A percentile compares a stretch with the other conserved stretches of the same genome.
Conservation (phyloP, 2,113 vertebrate genomes). For the Nothocercus nigrocapillus region DNA sequence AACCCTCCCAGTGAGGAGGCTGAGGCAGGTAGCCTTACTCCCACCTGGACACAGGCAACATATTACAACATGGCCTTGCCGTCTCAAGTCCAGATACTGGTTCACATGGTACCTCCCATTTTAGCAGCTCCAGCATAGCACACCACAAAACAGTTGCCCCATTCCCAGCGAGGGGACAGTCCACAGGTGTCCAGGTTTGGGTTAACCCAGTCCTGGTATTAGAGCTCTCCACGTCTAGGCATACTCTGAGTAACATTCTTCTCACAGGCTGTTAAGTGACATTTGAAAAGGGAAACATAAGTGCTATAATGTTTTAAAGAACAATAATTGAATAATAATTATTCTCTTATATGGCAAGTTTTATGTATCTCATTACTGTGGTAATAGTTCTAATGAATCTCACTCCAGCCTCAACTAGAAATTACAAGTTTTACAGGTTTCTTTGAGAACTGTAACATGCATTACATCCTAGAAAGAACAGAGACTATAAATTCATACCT, state of each 20-base stretch:
- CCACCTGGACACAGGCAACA: not conserved
- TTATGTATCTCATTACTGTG: not conserved
- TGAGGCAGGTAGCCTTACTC: not conserved
- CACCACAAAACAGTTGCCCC: not conserved
- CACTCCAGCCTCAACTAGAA: not conserved
- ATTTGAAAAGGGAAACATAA: not conserved
- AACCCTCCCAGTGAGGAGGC: not conserved
- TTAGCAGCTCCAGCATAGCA: not conserved
- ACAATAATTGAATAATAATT: not conserved
- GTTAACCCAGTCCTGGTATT: not conserved
- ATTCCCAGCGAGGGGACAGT: not conserved
- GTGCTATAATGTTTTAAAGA: not conserved
- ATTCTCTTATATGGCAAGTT: not conserved
- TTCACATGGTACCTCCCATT: not conserved
- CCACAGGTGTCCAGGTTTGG: not conserved
- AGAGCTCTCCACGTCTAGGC: not conserved
- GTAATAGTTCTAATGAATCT: not conserved
- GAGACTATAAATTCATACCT: not conserved
- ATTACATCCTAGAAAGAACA: not conserved
- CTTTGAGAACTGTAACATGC: not conserved
- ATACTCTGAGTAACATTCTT: not conserved
- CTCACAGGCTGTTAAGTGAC: not conserved
- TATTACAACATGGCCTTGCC: accelerated
- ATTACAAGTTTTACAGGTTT: not conserved
- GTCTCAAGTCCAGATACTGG: not conserved